Evolutionary conservation across 2,797 vertebrate genomes (phyloP).

Genomic region (Myotis vivesi): DNA sequence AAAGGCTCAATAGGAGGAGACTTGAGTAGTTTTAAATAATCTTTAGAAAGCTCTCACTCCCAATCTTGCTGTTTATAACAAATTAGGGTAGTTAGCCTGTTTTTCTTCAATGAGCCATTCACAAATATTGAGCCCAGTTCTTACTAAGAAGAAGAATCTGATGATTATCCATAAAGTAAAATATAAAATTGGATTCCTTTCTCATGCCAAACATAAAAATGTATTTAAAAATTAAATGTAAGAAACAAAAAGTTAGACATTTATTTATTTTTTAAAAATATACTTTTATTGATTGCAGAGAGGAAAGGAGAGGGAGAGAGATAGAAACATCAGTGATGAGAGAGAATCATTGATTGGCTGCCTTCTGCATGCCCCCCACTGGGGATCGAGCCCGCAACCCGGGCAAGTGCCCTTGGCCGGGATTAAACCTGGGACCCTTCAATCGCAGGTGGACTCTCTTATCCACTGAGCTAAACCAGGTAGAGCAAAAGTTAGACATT

Average conservation of each 20-base stretch:
- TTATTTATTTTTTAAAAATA: background rate
- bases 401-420: too few species aligned
- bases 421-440: too few species aligned
- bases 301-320: too few species aligned
- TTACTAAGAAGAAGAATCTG: background rate
- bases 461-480: too few species aligned
- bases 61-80: background rate
- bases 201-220: background rate
- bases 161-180: background rate
- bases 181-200: background rate
- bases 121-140: background rate
- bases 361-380: too few species aligned
- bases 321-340: too few species aligned
- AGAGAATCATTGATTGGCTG: too few species aligned
- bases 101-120: background rate
- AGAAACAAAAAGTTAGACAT: conserved; percentile 14
- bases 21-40: background rate
- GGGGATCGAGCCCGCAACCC: too few species aligned
- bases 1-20: background rate
- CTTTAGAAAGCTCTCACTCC: background rate
- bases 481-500: background rate
- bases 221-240: conserved; percentile 6
- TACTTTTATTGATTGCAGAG: too few species aligned
- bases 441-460: too few species aligned
- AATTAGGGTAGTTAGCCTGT: background rate